Percentiles rank a stretch among this genome's conserved stretches.
phyloP scores from a whole-genome alignment of 2,888 invertebrate species.

The Hemaris fuciformis region DNA sequence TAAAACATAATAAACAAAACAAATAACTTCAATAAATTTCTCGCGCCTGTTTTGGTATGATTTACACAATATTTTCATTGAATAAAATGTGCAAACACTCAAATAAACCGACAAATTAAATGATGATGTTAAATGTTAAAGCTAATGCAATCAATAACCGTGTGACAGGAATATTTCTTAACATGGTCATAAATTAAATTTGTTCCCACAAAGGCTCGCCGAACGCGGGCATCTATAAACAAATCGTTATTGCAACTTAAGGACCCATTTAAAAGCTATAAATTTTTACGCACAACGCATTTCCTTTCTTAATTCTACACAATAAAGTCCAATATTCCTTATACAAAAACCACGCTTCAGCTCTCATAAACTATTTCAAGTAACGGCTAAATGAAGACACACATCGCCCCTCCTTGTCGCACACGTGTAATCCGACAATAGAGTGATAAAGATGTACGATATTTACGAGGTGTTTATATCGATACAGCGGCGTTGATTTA shows the following conservation, averaged over 20 bases:
- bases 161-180: constrained; percentile 34
- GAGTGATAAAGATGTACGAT: constrained; percentile 51
- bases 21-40: background rate
- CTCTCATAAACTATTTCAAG: constrained; percentile 79
- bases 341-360: constrained; percentile 39
- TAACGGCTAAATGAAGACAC: constrained; percentile 69
- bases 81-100: constrained; percentile 5
- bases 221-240: constrained; percentile 69
- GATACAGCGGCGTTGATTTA: constrained; percentile 79
- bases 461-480: constrained; percentile 79
- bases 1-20: background rate
- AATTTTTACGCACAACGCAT: constrained; percentile 43
- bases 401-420: constrained; percentile 45
- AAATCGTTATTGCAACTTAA: constrained; percentile 81
- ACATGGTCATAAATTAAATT: constrained; percentile 55
- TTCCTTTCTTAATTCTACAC: constrained; percentile 26
- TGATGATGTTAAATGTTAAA: constrained; percentile 21
- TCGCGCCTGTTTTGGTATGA: background rate
- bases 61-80: background rate
- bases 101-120: constrained; percentile 14
- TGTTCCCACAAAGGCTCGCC: constrained; percentile 57
- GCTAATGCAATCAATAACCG: constrained; percentile 46
- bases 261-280: constrained; percentile 79
- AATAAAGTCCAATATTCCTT: constrained; percentile 44
- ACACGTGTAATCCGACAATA: constrained; percentile 20